Percentiles rank a stretch among this genome's conserved stretches.
phyloP scores from a whole-genome alignment of 2,888 invertebrate genomes.

The Coelinius sp. region DNA sequence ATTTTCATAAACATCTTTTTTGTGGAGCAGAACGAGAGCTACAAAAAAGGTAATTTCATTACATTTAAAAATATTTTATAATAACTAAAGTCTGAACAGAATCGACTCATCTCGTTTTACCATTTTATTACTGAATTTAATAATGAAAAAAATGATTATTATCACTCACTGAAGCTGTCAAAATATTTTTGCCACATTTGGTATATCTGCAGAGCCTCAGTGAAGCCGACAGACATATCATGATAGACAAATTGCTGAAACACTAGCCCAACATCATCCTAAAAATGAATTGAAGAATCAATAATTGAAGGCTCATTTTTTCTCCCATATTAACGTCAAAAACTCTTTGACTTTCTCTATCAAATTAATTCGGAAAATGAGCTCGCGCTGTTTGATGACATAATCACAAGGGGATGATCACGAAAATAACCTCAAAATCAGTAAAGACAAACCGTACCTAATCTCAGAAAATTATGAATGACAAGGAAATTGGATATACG shows the following conservation, averaged over 20 bases:
- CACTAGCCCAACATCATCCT: slow-evolving; percentile 50
- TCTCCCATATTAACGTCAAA: not conserved
- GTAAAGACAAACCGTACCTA: not conserved
- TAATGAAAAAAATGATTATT: slow-evolving; percentile 2
- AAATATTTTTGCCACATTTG: slow-evolving; percentile 56
- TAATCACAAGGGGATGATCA: not conserved
- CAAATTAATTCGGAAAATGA: not conserved
- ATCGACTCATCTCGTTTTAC: not conserved
- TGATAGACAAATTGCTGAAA: slow-evolving; percentile 52
- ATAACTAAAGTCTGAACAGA: not conserved
- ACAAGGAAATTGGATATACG: not conserved
- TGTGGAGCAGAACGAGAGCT: no score
- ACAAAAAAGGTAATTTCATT: no score
- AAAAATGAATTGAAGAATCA: not conserved
- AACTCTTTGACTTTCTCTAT: not conserved
- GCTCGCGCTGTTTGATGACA: not conserved
- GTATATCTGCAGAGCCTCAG: slow-evolving; percentile 55
- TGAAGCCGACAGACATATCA: slow-evolving; percentile 60
- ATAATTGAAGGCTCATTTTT: not conserved
- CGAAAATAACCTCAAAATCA: not conserved
- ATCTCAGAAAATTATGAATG: not conserved
- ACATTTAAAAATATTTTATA: no score
- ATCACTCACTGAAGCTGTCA: slow-evolving; percentile 54
- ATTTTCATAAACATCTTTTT: no score
- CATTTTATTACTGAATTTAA: not conserved